Base-by-base conservation (phyloP, 1,140 invertebrate genomes). In the Metopolophium dirhodum region DNA sequence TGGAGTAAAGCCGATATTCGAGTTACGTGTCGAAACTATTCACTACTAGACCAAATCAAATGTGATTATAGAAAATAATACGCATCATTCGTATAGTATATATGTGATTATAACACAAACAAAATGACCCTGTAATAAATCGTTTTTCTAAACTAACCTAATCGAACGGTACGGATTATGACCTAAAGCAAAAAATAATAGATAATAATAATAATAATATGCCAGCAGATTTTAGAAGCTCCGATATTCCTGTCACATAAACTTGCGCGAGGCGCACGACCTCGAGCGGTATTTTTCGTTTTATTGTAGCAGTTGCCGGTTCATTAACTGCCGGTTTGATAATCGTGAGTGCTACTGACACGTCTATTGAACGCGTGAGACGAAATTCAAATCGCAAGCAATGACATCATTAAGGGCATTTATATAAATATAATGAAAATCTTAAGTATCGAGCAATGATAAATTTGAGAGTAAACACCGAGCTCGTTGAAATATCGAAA, bases 171-270 rank as follows among this genome's bases (percentile, higher is more conserved):
- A 82, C 35, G 37, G 35, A 83, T 83, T 87, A 49, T 49, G 85
- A 87, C 85, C 85, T 87, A 87, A 86, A 87, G 30, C 20, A 45
- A 89, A 45, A 41, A 89, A 45, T 30, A 45, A 90, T 57, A 57
- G 35, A 41, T 61, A 47, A 51, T 20, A 51, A 41, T 61, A 47
- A 51, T 20, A 51, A 37, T 92, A 85, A 93, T 57, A 57, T 41
- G 82, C n/a, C 22, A 57, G 11, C 35, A 30, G 49, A 93, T 93
- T 93, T 54, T 26, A 61, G 91, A 86, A 86, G 82, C 49, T 86
- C 49, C 7, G 49, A 57, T 86, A 93, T 93, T 93, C 91, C 26
- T 41, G 91, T 93, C 91, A 93, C 91, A 93, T 93, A 93, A 86
- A 30, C 82, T 85, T 41, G 82, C 47, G 45, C 82, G 49, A 86